These are phyloP conservation scores for Acronicta aceris DNA, from an alignment of 2,888 invertebrate species.

Conservation along the genomic window DNA sequence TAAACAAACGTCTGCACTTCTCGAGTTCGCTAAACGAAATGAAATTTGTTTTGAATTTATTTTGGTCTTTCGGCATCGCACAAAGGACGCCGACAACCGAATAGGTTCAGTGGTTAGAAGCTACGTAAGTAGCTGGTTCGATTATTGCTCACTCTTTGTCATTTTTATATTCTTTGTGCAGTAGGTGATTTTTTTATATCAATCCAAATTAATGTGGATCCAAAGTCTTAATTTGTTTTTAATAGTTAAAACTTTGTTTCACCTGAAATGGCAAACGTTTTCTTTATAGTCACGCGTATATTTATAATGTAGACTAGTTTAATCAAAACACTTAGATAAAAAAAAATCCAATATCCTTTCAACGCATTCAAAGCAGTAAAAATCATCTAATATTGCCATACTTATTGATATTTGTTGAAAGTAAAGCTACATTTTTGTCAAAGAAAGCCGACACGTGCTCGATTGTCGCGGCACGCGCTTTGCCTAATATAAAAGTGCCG, in stretches of 20 bases:
- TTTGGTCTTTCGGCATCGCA: constrained; percentile 50
- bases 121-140: constrained; percentile 19
- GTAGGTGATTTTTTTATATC: neutral
- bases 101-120: constrained; percentile 28
- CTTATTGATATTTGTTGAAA: no score
- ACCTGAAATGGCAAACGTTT: neutral
- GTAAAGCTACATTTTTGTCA: constrained; percentile 49
- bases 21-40: constrained; percentile 19
- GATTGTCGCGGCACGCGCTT: neutral
- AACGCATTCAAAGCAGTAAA: neutral
- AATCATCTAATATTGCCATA: no score
- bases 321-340: neutral
- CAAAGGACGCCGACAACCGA: constrained; percentile 53
- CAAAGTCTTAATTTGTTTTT: neutral
- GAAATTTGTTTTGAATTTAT: constrained; percentile 12
- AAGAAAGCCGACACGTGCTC: constrained; percentile 44
- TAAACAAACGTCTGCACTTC: constrained; percentile 6
- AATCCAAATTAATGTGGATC: neutral
- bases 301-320: neutral
- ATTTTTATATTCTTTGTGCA: neutral
- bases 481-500: constrained; percentile 36
- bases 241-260: neutral
- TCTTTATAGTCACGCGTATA: neutral
- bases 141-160: constrained; percentile 14
- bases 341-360: neutral